A percentile compares a stretch with the other conserved stretches of the same genome.
These are phyloP conservation scores for Phalloptychus januarius DNA, from an alignment of 2,797 vertebrate genomes.

Conservation along the genomic window DNA sequence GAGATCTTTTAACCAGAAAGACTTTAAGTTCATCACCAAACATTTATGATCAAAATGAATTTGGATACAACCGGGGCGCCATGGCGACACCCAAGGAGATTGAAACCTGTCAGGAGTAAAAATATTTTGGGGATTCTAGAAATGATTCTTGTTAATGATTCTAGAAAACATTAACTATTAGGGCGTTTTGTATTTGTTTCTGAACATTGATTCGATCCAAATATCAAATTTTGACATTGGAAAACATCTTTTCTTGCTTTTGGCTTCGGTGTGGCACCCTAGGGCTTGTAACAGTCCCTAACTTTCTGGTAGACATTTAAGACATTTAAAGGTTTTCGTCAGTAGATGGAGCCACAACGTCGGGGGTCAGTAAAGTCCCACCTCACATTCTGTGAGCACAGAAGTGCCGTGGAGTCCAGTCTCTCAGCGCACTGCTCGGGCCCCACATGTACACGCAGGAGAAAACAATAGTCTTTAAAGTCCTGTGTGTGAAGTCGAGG, in stretches of 20 bases:
- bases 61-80: no score
- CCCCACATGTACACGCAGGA: constrained; percentile 52
- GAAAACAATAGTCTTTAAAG: constrained; percentile 73
- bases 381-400: background rate
- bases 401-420: background rate
- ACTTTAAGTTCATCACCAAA: background rate
- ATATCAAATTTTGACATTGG: background rate
- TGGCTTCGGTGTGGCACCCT: background rate
- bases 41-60: background rate
- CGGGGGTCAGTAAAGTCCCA: constrained; percentile 19
- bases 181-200: background rate
- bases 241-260: background rate
- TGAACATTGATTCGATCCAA: background rate
- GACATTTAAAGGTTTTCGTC: constrained; percentile 34
- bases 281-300: background rate
- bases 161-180: background rate
- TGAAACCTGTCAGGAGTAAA: background rate
- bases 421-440: constrained; percentile 6
- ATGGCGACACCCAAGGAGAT: background rate
- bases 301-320: background rate
- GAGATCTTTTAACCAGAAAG: background rate
- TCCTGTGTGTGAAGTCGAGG: constrained; percentile 69
- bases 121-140: background rate
- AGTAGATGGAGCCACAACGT: constrained; percentile 76
- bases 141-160: no score